These are phyloP conservation scores for Hestina assimilis DNA, from an alignment of 1,140 invertebrate species.

Conservation along the genomic window DNA sequence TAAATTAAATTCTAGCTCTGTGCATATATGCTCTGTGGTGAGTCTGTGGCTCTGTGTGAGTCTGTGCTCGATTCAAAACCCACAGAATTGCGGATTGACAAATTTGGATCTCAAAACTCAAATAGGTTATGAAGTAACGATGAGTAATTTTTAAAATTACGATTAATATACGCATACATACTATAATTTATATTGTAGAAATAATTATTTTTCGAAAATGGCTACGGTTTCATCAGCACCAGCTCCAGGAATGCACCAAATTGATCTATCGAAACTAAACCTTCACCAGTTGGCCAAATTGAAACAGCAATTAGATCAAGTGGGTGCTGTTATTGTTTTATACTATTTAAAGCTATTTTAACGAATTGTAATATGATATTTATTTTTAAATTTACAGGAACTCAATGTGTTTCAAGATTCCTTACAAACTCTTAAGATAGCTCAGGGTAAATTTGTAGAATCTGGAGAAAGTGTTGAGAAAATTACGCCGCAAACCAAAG, in stretches of 20 bases:
- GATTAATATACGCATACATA: constrained; percentile 15
- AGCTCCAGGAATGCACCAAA: constrained; percentile 82
- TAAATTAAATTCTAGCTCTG: too few species aligned
- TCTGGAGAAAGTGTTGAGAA: constrained; percentile 91
- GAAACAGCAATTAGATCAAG: constrained; percentile 92
- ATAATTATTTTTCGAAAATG: constrained; percentile 67
- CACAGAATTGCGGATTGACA: too few species aligned
- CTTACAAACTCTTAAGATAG: constrained; percentile 91
- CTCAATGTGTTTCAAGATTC: constrained; percentile 92
- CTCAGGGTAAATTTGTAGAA: constrained; percentile 93
- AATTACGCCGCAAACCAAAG: constrained; percentile 85
- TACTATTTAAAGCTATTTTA: background rate
- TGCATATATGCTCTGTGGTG: too few species aligned
- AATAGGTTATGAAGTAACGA: constrained; percentile 1
- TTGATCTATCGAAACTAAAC: constrained; percentile 88
- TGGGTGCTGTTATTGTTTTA: constrained; percentile 54
- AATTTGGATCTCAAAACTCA: too few species aligned
- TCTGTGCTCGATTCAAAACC: too few species aligned
- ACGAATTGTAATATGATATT: constrained; percentile 10
- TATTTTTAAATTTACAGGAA: constrained; percentile 81
- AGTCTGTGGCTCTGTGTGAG: too few species aligned
- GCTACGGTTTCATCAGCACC: constrained; percentile 80
- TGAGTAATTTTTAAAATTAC: constrained; percentile 6
- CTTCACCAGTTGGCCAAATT: constrained; percentile 88
- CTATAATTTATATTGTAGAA: constrained; percentile 5